phyloP scores from a whole-genome alignment of 2,113 vertebrate species.

The rabbit (Oryctolagus cuniculus) region DNA sequence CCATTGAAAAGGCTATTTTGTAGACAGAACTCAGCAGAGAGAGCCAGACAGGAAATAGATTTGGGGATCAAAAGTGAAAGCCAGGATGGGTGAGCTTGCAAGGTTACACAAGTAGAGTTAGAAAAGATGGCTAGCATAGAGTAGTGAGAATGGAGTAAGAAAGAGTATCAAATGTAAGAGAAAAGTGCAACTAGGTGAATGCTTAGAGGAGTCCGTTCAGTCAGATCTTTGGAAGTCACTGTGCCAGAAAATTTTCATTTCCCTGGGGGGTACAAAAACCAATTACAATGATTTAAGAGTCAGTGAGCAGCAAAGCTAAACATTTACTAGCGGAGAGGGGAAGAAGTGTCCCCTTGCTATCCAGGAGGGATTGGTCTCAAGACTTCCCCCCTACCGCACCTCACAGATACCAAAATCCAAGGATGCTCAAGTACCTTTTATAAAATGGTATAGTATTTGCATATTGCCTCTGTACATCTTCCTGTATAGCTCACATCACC shows the following conservation, averaged over 20 bases:
- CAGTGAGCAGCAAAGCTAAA: background rate
- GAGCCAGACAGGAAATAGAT: background rate
- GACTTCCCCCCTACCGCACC: too few species aligned
- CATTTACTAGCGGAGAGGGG: background rate
- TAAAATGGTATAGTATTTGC: too few species aligned
- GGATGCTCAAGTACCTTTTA: too few species aligned
- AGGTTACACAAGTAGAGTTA: background rate
- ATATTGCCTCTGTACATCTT: too few species aligned
- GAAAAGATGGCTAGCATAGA: background rate
- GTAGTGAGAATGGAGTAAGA: background rate
- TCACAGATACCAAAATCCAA: too few species aligned
- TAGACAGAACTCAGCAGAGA: background rate
- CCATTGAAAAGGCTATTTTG: background rate
- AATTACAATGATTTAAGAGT: conserved; percentile 6
- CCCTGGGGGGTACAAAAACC: background rate
- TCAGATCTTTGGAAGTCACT: conserved; percentile 7
- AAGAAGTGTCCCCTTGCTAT: background rate
- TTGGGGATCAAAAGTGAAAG: background rate
- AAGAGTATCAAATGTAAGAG: background rate
- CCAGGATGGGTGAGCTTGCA: background rate
- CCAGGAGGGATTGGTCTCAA: too few species aligned
- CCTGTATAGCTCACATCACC: too few species aligned
- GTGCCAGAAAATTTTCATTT: conserved; percentile 45
- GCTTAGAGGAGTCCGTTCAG: background rate
- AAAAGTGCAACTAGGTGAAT: background rate